phyloP scores from a whole-genome alignment of 1,140 invertebrate species.

The Cecropterus lyciades region DNA sequence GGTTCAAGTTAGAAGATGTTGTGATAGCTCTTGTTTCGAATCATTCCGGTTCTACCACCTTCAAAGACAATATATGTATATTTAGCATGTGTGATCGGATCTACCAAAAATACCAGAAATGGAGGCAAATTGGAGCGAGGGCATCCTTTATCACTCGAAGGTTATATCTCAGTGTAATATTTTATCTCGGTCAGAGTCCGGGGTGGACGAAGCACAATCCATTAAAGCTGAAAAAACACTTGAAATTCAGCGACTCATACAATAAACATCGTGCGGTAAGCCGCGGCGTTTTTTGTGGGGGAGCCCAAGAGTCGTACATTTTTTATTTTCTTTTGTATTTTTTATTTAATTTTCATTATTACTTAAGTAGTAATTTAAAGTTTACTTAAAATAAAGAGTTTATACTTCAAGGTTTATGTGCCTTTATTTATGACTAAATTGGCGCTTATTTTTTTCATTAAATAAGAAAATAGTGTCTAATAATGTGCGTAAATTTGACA shows the following conservation, averaged over 20 bases:
- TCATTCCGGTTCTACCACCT: no score
- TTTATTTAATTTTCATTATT: conserved; percentile 23
- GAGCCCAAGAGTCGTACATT: conserved; percentile 50
- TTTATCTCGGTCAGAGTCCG: conserved; percentile 29
- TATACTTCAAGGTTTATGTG: no score
- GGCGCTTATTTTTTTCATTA: no score
- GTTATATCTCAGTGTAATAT: conserved; percentile 30
- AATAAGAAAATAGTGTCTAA: no score
- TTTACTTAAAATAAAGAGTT: no score
- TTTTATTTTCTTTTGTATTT: conserved; percentile 56
- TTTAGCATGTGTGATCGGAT: no score
- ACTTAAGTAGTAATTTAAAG: not conserved
- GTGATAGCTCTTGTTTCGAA: no score
- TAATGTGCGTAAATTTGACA: no score
- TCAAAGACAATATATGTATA: no score
- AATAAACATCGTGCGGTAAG: conserved; percentile 69
- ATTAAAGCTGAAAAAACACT: conserved; percentile 71
- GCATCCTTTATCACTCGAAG: conserved; percentile 29
- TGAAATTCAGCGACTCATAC: conserved; percentile 75
- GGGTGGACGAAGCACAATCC: conserved; percentile 50
- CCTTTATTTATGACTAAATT: no score
- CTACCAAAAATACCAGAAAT: not conserved
- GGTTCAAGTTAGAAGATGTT: no score
- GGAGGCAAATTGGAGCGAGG: not conserved
- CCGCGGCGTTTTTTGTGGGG: conserved; percentile 57